Base-by-base conservation (phyloP, 2,797 vertebrate species). In the Bovichtus diacanthus region DNA sequence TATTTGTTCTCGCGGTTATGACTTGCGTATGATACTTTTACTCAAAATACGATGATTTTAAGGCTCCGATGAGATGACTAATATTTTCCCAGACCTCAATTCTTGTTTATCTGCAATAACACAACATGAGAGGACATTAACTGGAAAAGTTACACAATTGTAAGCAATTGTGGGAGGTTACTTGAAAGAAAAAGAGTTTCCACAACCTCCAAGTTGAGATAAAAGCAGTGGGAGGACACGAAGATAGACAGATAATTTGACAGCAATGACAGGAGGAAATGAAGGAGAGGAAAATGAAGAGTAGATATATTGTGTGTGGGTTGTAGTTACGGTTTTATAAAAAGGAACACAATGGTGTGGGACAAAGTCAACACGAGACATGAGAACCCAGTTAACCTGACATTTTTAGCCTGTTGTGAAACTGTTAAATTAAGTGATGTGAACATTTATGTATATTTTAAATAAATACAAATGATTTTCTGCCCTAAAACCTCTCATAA, bases 271-370 rank as follows among this genome's bases (percentile, higher is more conserved):
- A 41, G 56, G 66, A 27, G 12, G 75, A 73, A 69, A 53, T 49
- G 9, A 31, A 77, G 50, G 55, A 76, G 21, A 62, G 39, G 62
- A 69, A 41, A 66, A 29, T 19, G 64, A 67, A 58, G 16, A 70
- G 38, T 9, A 25, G 29, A 76, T 58, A 21, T 56, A 43, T n/a
- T 44, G n/a, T 62, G 74, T 1, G 55, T 63, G 75, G 68, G 80
- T 11, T 44, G 15, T 53, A 60, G 54, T 19, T 18, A 53, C 19
- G 75, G 18, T 58, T 47, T 72, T 49, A 11, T 49, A 11, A 50
- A 65, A 41, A 64, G 5, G 43, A 71, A 18, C 49, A 54, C 43
- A 59, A 41, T 21, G n/a, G n/a, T n/a, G n/a, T n/a, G n/a, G n/a
- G n/a, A n/a, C n/a, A n/a, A n/a, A n/a, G n/a, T n/a, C n/a, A n/a